These are phyloP conservation scores for Ctenodactylus gundi DNA, from an alignment of 2,113 vertebrate species.

Conservation along the genomic window DNA sequence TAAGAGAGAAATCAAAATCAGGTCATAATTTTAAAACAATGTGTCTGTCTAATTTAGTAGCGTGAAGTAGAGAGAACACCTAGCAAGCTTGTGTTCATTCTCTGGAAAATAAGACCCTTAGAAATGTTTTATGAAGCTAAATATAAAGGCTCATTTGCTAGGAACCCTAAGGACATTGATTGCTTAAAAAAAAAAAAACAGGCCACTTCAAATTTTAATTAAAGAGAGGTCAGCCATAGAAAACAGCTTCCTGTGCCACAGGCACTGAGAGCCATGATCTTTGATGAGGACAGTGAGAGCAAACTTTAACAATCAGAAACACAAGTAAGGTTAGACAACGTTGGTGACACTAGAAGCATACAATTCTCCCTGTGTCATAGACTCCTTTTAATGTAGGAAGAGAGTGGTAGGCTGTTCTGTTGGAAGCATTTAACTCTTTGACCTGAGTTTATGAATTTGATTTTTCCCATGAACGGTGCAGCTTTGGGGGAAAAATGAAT, in stretches of 20 bases:
- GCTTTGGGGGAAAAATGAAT: not conserved
- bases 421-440: not conserved
- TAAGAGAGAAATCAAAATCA: constrained; percentile 39
- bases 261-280: not conserved
- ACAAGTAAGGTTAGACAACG: not conserved
- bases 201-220: constrained; percentile 30
- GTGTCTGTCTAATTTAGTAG: not conserved
- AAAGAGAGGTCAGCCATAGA: constrained; percentile 22
- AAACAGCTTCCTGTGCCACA: not conserved
- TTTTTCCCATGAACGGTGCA: not conserved
- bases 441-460: not conserved
- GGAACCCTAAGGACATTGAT: not conserved
- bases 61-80: not conserved
- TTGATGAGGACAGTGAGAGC: not conserved
- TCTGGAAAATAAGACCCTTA: constrained; percentile 34
- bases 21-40: constrained; percentile 32
- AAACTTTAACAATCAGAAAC: not conserved
- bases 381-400: not conserved
- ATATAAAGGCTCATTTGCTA: constrained; percentile 39
- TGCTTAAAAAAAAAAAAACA: not conserved
- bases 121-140: constrained; percentile 33
- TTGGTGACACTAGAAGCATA: not conserved
- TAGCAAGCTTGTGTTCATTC: not conserved
- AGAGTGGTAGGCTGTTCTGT: not conserved
- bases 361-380: not conserved